Evolutionary conservation across 1,140 invertebrate species (phyloP).

Genomic region (Camponotus pennsylvanicus): DNA sequence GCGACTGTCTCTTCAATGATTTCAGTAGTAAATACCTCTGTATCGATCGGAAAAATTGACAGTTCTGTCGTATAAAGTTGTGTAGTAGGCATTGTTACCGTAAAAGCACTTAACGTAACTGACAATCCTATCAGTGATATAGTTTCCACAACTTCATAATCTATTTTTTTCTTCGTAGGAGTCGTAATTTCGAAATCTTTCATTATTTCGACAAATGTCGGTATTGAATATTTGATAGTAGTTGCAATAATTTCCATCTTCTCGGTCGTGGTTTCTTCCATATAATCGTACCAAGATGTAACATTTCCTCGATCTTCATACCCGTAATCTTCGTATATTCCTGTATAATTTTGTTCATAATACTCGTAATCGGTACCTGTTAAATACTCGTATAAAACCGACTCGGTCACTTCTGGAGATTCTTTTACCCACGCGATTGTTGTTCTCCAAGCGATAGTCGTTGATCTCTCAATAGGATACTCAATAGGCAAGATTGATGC

Average conservation of each 20-base stretch:
- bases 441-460: background rate
- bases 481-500: background rate
- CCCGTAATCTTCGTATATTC: background rate
- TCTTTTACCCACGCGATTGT: background rate
- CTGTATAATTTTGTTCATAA: constrained; percentile 11
- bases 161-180: background rate
- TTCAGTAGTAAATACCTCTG: background rate
- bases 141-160: background rate
- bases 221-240: background rate
- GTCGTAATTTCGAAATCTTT: too few species aligned
- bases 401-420: background rate
- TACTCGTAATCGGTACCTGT: background rate
- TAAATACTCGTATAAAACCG: background rate
- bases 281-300: constrained; percentile 7
- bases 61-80: constrained; percentile 27
- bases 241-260: background rate
- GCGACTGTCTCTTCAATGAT: background rate
- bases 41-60: background rate
- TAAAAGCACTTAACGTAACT: constrained; percentile 18
- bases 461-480: background rate
- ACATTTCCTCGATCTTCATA: background rate
- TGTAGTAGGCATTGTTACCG: constrained; percentile 13
- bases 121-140: background rate
- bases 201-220: too few species aligned
- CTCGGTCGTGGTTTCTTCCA: background rate